Evolutionary conservation across 2,888 invertebrate genomes (phyloP).

Genomic region (Mylabris sibirica): DNA sequence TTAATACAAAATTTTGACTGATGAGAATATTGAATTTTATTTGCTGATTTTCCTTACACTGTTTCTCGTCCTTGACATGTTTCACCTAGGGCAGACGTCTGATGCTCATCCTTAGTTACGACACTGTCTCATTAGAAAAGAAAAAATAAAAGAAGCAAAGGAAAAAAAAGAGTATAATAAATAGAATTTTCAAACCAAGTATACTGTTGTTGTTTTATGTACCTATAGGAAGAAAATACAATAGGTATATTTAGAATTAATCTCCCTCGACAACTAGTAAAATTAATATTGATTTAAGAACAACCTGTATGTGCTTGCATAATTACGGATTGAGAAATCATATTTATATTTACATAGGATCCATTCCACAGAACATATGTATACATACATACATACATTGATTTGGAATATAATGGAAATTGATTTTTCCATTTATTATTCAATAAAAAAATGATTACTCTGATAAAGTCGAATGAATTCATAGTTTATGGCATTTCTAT

Average conservation of each 20-base stretch:
- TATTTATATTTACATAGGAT: slow-evolving; percentile 20
- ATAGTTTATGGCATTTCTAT: not conserved
- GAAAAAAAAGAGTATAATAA: not conserved
- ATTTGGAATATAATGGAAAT: slow-evolving; percentile 1
- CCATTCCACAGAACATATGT: not conserved
- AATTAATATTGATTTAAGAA: slow-evolving; percentile 18
- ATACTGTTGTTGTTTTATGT: not conserved
- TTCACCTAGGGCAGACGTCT: too few relatives aligned
- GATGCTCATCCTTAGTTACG: too few relatives aligned
- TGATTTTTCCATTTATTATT: not conserved
- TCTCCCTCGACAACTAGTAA: slow-evolving; percentile 14
- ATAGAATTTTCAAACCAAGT: not conserved
- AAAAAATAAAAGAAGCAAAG: too few relatives aligned
- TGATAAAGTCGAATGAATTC: not conserved
- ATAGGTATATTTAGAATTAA: slow-evolving; percentile 5
- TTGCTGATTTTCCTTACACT: too few relatives aligned
- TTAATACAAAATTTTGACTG: too few relatives aligned
- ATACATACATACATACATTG: not conserved
- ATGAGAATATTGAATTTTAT: too few relatives aligned
- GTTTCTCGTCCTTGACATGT: too few relatives aligned
- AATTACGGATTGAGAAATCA: slow-evolving; percentile 20
- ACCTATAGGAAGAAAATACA: not conserved
- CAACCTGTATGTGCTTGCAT: slow-evolving; percentile 19
- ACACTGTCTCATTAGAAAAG: too few relatives aligned
- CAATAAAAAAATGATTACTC: not conserved